These are phyloP conservation scores for Nanger granti DNA, from an alignment of 2,113 vertebrate species.

Conservation along the genomic window DNA sequence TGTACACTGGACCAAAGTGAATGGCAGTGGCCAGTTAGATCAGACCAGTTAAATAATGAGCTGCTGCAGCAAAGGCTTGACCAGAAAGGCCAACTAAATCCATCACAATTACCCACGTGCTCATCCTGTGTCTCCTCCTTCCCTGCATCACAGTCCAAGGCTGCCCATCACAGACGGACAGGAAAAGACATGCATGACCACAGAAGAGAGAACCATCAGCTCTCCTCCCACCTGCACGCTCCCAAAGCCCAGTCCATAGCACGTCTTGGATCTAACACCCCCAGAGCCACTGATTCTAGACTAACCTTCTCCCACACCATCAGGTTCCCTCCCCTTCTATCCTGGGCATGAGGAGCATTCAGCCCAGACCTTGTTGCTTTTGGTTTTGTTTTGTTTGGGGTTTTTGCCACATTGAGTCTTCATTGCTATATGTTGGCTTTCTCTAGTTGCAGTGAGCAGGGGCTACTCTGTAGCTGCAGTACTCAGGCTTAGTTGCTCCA, in stretches of 20 bases:
- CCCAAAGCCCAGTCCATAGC: accelerated
- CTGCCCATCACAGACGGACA: neutral
- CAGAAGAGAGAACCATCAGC: neutral
- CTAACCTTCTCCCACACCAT: neutral
- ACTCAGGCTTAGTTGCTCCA: neutral
- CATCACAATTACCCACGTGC: neutral
- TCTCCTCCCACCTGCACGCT: neutral
- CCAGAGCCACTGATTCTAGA: neutral
- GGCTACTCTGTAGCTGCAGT: neutral
- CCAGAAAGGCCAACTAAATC: neutral
- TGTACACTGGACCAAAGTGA: neutral
- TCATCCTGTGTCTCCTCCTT: neutral
- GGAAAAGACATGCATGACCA: neutral
- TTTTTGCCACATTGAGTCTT: neutral
- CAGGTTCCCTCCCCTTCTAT: neutral
- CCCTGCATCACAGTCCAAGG: neutral
- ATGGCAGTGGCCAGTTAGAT: neutral
- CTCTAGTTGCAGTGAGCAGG: neutral
- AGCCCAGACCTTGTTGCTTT: neutral
- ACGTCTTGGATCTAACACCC: neutral
- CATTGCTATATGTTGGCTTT: neutral
- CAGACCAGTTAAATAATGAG: neutral
- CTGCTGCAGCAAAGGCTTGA: neutral
- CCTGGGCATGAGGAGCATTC: neutral
- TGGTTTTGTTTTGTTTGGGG: neutral